Evolutionary conservation across 2,113 vertebrate genomes (phyloP).

Genomic region (Chamaetylas fuelleborni): DNA sequence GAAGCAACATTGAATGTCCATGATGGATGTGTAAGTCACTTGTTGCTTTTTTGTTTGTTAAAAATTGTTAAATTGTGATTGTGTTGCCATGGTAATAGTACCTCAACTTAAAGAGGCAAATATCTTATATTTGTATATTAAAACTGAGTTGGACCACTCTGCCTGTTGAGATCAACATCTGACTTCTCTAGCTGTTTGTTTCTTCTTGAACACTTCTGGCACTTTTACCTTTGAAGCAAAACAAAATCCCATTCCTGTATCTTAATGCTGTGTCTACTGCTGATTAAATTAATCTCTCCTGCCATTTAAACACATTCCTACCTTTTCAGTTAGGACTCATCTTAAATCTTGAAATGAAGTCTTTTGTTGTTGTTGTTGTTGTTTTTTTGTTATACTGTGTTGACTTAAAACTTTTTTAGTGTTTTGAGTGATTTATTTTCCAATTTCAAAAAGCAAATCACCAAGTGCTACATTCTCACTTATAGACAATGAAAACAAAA

Average conservation of each 20-base stretch:
- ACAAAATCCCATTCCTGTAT: neutral
- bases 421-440: neutral
- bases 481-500: neutral
- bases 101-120: neutral
- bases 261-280: neutral
- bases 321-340: neutral
- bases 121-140: neutral
- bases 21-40: slow-evolving; percentile 95
- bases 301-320: neutral
- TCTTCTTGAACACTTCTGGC: neutral
- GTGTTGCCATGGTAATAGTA: neutral
- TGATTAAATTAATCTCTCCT: neutral
- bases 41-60: neutral
- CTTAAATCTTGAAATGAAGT: neutral
- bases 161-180: neutral
- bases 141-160: neutral
- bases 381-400: neutral
- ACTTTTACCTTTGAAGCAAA: neutral
- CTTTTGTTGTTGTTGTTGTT: neutral
- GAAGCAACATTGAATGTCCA: slow-evolving; percentile 95
- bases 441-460: neutral
- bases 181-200: neutral
- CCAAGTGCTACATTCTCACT: neutral
- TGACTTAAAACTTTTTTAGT: neutral
- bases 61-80: neutral